Base-by-base conservation (phyloP, 2,113 vertebrate species). In the Silurus meridionalis region DNA sequence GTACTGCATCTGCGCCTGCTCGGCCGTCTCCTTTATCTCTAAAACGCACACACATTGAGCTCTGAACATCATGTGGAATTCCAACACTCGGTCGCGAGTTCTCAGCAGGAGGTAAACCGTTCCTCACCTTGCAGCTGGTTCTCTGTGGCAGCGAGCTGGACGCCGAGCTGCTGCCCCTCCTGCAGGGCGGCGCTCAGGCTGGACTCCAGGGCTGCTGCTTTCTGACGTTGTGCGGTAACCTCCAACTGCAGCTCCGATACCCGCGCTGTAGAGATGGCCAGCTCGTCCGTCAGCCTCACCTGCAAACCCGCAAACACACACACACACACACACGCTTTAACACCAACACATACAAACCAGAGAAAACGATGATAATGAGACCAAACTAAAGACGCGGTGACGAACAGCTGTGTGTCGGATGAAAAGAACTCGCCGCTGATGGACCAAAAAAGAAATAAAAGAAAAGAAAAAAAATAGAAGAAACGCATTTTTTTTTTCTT, bases 231-330 rank as follows among this genome's bases (percentile, higher is more conserved):
- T 53, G 92, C 92, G 0, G 95, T 93, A 82, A 96, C 93, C 87
- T 99, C 97, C 67, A 97, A 94, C 93, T 98, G 97, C 87, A 98
- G 95, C 58, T 95, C 95, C 83, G 97, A 96, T 60, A 97, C 91
- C 8, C 96, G 96, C 0, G 96, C 95, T 0, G 96, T 95, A 63
- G 96, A 95, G 0, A 92, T 92, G 8, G 97, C 94, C 86, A 99
- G 90, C 63, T 98, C 97, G 90, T 99, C 97, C 0, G 95, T 96
- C 85, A 99, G 94, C 78, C 95, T 96, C 58, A 94, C 96, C 98
- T 99, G 90, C 11, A 4, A 50, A 85, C 60, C 89, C 67, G 17
- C 21, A 67, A 63, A 58, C 52, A 81, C 57, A 64, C 58, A 21
- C 69, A 69, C 58, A 21, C 69, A 69, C 66, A 69, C 52, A 58